These are phyloP conservation scores for Drosophila nr. perissopoda DNA, from an alignment of 2,888 invertebrate species.

Conservation along the genomic window DNA sequence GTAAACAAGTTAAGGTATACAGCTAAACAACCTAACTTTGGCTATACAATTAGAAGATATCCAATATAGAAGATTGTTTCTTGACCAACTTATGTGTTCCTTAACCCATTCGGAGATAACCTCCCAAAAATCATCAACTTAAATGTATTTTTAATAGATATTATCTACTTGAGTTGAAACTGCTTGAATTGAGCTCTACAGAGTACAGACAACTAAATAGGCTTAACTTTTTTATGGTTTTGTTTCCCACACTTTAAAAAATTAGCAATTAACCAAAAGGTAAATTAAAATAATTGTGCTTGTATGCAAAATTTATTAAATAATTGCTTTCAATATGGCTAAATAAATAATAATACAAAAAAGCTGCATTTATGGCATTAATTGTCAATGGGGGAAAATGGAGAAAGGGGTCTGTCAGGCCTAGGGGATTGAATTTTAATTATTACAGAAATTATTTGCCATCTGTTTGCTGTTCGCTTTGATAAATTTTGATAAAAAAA, in stretches of 20 bases:
- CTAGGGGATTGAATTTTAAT: constrained; percentile 35
- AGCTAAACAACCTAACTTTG: constrained; percentile 7
- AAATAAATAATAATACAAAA: constrained; percentile 18
- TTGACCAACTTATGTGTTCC: not conserved
- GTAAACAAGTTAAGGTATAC: constrained; percentile 50
- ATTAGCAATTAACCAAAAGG: constrained; percentile 37
- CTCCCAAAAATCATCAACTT: not conserved
- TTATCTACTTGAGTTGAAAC: not conserved
- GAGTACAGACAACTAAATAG: not conserved
- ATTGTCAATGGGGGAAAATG: constrained; percentile 20
- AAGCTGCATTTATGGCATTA: constrained; percentile 36
- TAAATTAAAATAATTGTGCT: constrained; percentile 41
- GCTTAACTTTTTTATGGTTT: constrained; percentile 4
- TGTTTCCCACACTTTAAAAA: constrained; percentile 26
- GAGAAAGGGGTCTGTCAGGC: not conserved
- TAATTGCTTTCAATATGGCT: constrained; percentile 35
- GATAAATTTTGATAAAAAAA: constrained; percentile 47
- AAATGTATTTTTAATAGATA: not conserved
- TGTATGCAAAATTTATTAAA: constrained; percentile 40
- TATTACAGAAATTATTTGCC: constrained; percentile 56
- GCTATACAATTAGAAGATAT: constrained; percentile 1
- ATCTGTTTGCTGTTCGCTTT: constrained; percentile 46
- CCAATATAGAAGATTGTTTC: not conserved
- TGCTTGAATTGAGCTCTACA: not conserved
- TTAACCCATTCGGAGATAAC: not conserved